These are phyloP conservation scores for Silurus asotus DNA, from an alignment of 2,113 vertebrate species.

Conservation along the genomic window DNA sequence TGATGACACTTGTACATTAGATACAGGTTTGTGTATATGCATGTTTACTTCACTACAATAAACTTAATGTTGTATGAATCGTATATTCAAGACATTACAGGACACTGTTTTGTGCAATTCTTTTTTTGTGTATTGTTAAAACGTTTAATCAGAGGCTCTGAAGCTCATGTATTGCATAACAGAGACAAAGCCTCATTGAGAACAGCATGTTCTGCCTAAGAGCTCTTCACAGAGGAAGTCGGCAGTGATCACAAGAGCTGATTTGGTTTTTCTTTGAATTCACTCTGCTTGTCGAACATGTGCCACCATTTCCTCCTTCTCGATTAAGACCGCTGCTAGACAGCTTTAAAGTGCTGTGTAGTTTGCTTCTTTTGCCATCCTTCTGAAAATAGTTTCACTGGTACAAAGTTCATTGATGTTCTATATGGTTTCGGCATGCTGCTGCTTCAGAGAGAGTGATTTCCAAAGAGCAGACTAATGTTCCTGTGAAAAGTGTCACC, in stretches of 20 bases:
- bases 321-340: slow-evolving; percentile 25
- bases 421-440: not conserved
- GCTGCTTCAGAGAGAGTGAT: not conserved
- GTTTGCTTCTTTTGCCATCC: not conserved
- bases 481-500: slow-evolving; percentile 19
- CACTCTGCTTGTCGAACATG: slow-evolving; percentile 45
- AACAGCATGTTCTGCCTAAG: slow-evolving; percentile 68
- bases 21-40: slow-evolving; percentile 12
- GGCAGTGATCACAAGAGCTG: slow-evolving; percentile 63
- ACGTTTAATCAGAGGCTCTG: not conserved
- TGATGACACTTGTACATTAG: slow-evolving; percentile 43
- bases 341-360: not conserved
- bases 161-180: slow-evolving; percentile 57
- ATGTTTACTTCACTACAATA: slow-evolving; percentile 81
- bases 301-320: slow-evolving; percentile 64
- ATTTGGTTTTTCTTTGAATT: slow-evolving; percentile 84
- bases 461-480: not conserved
- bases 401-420: not conserved
- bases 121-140: not conserved
- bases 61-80: slow-evolving; percentile 60
- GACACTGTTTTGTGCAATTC: not conserved
- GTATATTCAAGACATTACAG: not conserved
- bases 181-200: slow-evolving; percentile 51
- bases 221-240: slow-evolving; percentile 73
- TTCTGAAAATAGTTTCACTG: not conserved